phyloP scores from a whole-genome alignment of 2,113 vertebrate genomes.

The Mus spicilegus region DNA sequence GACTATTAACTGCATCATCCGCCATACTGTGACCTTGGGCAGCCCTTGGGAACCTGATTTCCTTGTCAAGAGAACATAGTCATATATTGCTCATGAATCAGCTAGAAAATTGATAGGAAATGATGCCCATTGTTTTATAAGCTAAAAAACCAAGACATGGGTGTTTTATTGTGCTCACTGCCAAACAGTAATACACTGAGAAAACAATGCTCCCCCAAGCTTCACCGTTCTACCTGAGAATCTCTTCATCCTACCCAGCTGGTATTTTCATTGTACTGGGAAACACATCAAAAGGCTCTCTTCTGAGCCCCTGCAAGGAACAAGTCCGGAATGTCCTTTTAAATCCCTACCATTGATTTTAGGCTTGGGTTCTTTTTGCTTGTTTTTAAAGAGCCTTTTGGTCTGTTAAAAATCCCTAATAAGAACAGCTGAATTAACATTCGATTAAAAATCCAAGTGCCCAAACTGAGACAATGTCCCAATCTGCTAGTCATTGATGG shows the following conservation, averaged over 20 bases:
- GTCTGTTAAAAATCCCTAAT: conserved; percentile 35
- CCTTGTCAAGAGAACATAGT: neutral
- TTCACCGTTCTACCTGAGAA: neutral
- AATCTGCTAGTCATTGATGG: conserved; percentile 23
- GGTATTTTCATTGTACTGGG: conserved; percentile 24
- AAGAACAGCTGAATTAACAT: conserved; percentile 48
- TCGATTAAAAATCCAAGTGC: neutral
- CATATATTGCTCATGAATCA: neutral
- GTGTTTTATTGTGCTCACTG: neutral
- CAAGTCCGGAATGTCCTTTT: conserved; percentile 48
- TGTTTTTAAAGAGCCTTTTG: conserved; percentile 40
- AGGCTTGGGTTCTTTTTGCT: conserved; percentile 12
- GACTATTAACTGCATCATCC: neutral
- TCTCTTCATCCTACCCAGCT: conserved; percentile 18
- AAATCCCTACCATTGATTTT: conserved; percentile 39
- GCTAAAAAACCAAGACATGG: conserved; percentile 27
- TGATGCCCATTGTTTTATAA: neutral
- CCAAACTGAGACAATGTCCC: conserved; percentile 29
- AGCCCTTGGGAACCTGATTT: neutral
- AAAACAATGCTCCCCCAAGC: conserved; percentile 9
- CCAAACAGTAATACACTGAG: neutral
- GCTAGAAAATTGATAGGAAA: neutral
- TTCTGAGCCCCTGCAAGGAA: conserved; percentile 8
- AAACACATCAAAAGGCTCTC: conserved; percentile 60
- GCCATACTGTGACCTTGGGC: neutral